Evolutionary conservation across 2,113 vertebrate species (phyloP).

Genomic region (Crotalus tigris): DNA sequence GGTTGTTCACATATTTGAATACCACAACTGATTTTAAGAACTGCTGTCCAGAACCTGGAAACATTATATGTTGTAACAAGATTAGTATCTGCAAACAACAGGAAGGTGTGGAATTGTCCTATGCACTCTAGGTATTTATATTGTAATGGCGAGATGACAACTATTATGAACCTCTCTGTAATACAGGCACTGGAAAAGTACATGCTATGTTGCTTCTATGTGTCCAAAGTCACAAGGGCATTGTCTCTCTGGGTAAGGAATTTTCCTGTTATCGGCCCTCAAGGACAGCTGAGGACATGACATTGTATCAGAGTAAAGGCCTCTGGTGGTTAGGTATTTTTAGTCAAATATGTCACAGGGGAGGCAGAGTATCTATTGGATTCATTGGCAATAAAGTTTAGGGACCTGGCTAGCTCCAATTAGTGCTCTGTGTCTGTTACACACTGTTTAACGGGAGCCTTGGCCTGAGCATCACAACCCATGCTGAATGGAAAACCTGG

Average conservation of each 20-base stretch:
- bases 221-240: background rate
- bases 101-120: background rate
- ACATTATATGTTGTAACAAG: background rate
- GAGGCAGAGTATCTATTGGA: background rate
- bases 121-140: background rate
- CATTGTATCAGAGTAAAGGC: background rate
- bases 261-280: background rate
- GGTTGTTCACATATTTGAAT: no score
- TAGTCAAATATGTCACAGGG: background rate
- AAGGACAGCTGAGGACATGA: background rate
- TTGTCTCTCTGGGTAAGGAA: background rate
- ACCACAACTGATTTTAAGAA: no score
- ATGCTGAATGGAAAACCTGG: background rate
- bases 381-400: background rate
- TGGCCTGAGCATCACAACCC: background rate
- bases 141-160: background rate
- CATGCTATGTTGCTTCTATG: background rate
- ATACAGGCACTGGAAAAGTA: background rate
- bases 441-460: background rate
- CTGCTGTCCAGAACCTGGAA: background rate
- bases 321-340: background rate
- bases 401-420: background rate
- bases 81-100: background rate
- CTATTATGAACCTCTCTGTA: background rate
- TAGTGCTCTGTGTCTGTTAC: background rate